Evolutionary conservation across 2,797 vertebrate genomes (phyloP), one percentile per base, ranked within the genome.

Genomic region (Takifugu rubripes): DNA sequence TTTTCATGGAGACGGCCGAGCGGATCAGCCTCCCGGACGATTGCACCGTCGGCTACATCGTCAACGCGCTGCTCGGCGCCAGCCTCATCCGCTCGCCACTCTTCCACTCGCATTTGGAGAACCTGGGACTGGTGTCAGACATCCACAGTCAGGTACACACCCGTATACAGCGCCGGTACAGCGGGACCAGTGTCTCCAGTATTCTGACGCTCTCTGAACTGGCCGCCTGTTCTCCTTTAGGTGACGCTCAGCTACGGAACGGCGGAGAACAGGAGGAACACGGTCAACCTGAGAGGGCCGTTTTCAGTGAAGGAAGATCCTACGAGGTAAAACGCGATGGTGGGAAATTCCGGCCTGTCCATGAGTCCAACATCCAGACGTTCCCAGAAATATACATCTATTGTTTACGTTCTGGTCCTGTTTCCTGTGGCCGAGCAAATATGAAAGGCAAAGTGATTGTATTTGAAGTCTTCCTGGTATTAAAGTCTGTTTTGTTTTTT

Each of bases 81-180:
- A 89, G 88, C 65, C 90, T 99, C 72, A 89, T 85, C 3, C 94
- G 91, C 79, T 95, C 93, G 0, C 58, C 90, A 0, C 74, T 98
- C 49, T 98, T 99, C 77, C 97, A 99, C 79, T 99, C 97, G 0
- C 97, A 98, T 82, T 90, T 99, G 80, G 97, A 98, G 80, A 96
- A 95, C 68, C 90, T 98, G 52, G 80, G 93, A 4, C 85, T 93
- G 47, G 88, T 88, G 70, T 92, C 93, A 0, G 93, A 94, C 81
- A 87, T 96, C 40, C 92, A 91, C 5, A 92, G 91, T 49, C 96
- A 98, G 95, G 95, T 98, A 71, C 33, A 44, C 42, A 25, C 49
- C 24, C 33, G 31, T 10, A 3, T 3, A 10, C 31, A 9, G 31
- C 10, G 7, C 31, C 29, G 7, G 7, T 9, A 46, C n/a, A 24